Evolutionary conservation across 2,113 vertebrate genomes (phyloP), one percentile per base, ranked within the genome.

Genomic region (Sceloporus tristichus): DNA sequence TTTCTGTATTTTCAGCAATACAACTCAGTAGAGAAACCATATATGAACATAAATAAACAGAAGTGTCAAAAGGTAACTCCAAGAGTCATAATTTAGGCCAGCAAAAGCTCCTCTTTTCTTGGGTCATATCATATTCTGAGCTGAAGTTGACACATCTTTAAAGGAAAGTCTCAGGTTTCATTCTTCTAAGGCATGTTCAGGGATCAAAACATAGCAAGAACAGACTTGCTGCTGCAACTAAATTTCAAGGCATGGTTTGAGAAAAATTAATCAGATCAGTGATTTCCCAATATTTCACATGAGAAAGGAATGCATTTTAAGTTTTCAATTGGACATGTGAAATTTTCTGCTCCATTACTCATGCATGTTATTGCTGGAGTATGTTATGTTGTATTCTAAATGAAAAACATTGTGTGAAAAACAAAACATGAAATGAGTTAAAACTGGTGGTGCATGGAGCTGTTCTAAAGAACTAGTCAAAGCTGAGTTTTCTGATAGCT

Each of bases 341-440:
- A 53, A 71, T 62, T 91, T 92, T 90, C 86, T 89, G 65, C 79
- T 91, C 40, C 27, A 70, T 54, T 93, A 66, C 82, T 89, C 62
- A 68, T 77, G 71, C 86, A 91, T 5, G 0, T 81, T 82, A 89
- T n/a, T 85, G 76, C 29, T 88, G 81, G 59, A 88, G 88, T 68
- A 80, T 88, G 87, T 62, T 42, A 90, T 23, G 53, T 6, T 13
- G 73, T 77, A 88, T 78, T 54, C 18, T 91, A 89, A 92, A 93
- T 66, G 65, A 40, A 48, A 62, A 91, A 65, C 68, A 90, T 66
- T 79, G 85, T 78, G 70, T 89, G 90, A 65, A 86, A 91, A 93
- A 87, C 38, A 81, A 53, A 54, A 83, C 80, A 82, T 54, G 74
- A 77, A 80, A 70, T 65, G 70, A 87, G 79, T 68, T 68, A 25